Base-by-base conservation (phyloP, 2,797 vertebrate species). In the Rallus crepitans region DNA sequence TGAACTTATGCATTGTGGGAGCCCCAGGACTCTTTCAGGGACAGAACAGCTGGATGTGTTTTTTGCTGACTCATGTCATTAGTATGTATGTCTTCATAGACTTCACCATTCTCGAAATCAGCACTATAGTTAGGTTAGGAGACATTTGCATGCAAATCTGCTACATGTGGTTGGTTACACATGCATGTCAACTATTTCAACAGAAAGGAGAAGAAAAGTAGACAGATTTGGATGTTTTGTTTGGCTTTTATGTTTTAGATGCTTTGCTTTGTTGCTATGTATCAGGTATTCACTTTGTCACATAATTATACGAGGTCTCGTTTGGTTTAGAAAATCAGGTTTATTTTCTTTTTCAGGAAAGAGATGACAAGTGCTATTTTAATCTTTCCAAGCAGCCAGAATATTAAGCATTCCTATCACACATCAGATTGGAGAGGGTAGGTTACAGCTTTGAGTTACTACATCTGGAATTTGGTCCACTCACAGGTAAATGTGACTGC, bases 401-500 rank as follows among this genome's bases (percentile, higher is more conserved):
- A n/a, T 57, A 84, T 92, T 91, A 77, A 81, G 27, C 33, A 80
- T 90, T 96, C 63, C 82, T 24, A 10, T 40, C 87, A 91, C 63
- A 28, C 83, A 90, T 55, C 59, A 78, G 42, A 65, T 35, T 55
- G 30, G 71, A 28, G 50, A 93, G 57, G 23, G 47, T 72, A 55
- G 33, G 42, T 76, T 94, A 52, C 37, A 68, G 42, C 35, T 64
- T 56, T 68, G 45, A 88, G 40, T 94, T 87, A 63, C 91, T 80
- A 60, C 82, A 75, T 96, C 94, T 96, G 90, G 91, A 97, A 93
- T 82, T 93, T 82, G 81, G 89, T 95, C 93, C 80, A 81, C 84
- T 81, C 78, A 42, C 82, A 93, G 90, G 83, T 92, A 73, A 91
- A 84, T 17, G 31, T 24, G 75, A 71, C 53, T 73, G 87, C 80